Evolutionary conservation across 2,113 vertebrate species (phyloP), one percentile per base, ranked within the genome.

Genomic region (Gambusia holbrooki): DNA sequence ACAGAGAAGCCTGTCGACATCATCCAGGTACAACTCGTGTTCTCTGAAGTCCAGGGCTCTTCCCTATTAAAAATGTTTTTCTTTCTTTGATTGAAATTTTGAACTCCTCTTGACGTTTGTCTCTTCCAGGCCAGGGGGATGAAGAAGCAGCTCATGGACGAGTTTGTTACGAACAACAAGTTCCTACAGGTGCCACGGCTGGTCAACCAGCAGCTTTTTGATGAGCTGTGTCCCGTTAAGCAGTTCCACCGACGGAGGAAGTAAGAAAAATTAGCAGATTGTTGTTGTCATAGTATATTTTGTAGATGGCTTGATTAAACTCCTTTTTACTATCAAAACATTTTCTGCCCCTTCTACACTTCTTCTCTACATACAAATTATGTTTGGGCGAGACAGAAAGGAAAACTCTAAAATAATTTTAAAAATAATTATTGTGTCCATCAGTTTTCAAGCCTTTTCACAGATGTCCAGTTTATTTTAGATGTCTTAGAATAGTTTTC

Each of bases 141-240:
- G 94, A 98, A 96, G 90, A 96, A 96, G 70, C 97, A 97, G 87
- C 95, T 96, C 63, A 95, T 99, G 32, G 96, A 98, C 0, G 96
- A 98, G 90, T 98, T 99, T 89, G 92, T 99, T 65, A 94, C 96
- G 72, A 97, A 96, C 72, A 98, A 99, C 86, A 98, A 97, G 82
- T 98, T 97, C 89, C 95, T 99, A 1, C 82, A 97, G 84, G 96
- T 94, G 2, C 90, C 98, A 4, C 94, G 97, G 7, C 95, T 99
- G 61, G 96, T 97, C 85, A 98, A 86, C 92, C 98, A 99, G 93
- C 95, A 94, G 92, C 84, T 98, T 27, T 99, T 99, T 79, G 96
- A 97, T 68, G 97, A 99, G 83, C 94, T 99, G 73, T 99, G 98
- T 91, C 97, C 97, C 0, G 93, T 97, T 65, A 97, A 97, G 80